Conservation (phyloP, 1,140 invertebrate genomes). For the Drosophila auraria region DNA sequence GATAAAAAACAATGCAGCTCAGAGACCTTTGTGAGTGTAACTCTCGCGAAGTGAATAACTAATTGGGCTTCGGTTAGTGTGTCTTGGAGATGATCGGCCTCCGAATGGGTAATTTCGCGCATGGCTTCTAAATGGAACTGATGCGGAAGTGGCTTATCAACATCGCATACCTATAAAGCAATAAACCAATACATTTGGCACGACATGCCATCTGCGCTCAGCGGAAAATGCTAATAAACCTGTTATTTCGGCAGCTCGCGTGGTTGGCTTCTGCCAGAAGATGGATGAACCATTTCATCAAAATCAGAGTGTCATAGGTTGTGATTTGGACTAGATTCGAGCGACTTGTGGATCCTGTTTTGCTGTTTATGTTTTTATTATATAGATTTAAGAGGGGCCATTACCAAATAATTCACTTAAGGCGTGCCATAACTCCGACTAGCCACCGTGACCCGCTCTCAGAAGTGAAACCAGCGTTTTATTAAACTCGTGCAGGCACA, state of each 20-base stretch:
- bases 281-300: constrained; percentile 14
- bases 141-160: constrained; percentile 42
- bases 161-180: constrained; percentile 7
- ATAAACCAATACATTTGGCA: constrained; percentile 28
- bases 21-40: neutral
- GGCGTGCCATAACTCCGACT: constrained; percentile 9
- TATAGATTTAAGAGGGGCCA: neutral
- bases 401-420: constrained; percentile 7
- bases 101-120: constrained; percentile 11
- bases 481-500: constrained; percentile 29
- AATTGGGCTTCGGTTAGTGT: neutral
- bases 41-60: neutral
- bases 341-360: neutral
- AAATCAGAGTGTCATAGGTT: neutral
- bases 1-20: neutral
- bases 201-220: constrained; percentile 9
- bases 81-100: constrained; percentile 2
- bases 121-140: constrained; percentile 30
- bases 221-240: constrained; percentile 52
- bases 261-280: constrained; percentile 6
- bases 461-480: constrained; percentile 35
- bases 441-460: constrained; percentile 37
- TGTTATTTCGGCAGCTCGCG: constrained; percentile 27
- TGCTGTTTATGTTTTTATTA: neutral
- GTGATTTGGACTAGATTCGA: neutral